phyloP scores from a whole-genome alignment of 2,797 vertebrate species.

The Antrozous pallidus region DNA sequence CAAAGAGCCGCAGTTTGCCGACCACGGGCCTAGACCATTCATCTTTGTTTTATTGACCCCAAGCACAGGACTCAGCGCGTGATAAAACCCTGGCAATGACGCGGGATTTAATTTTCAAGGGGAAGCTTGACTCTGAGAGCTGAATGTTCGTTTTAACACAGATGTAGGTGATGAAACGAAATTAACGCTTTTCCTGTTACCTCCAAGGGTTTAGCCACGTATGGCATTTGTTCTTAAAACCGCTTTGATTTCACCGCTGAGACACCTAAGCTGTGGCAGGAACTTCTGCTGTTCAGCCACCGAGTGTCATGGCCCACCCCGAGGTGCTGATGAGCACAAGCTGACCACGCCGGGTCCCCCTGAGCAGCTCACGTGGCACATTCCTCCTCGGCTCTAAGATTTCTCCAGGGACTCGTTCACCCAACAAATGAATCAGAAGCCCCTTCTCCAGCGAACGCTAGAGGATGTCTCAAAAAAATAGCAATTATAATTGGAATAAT shows the following conservation, averaged over 20 bases:
- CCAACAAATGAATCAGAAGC: background rate
- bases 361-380: background rate
- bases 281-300: background rate
- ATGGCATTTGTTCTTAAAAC: too few relatives aligned
- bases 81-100: background rate
- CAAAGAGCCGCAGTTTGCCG: too few relatives aligned
- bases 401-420: background rate
- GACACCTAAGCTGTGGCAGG: background rate
- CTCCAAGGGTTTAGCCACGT: background rate
- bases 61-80: background rate
- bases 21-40: background rate
- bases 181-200: background rate
- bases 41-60: constrained; percentile 1
- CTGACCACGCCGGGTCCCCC: background rate
- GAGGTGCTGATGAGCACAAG: background rate
- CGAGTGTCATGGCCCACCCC: background rate
- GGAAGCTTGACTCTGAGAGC: background rate
- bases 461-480: too few relatives aligned
- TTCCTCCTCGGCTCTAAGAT: background rate
- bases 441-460: background rate
- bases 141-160: constrained; percentile 27
- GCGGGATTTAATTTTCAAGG: background rate
- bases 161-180: background rate
- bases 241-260: background rate
- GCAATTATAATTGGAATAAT: too few relatives aligned